Evolutionary conservation across 2,113 vertebrate species (phyloP).

Genomic region (Seriola rivoliana): DNA sequence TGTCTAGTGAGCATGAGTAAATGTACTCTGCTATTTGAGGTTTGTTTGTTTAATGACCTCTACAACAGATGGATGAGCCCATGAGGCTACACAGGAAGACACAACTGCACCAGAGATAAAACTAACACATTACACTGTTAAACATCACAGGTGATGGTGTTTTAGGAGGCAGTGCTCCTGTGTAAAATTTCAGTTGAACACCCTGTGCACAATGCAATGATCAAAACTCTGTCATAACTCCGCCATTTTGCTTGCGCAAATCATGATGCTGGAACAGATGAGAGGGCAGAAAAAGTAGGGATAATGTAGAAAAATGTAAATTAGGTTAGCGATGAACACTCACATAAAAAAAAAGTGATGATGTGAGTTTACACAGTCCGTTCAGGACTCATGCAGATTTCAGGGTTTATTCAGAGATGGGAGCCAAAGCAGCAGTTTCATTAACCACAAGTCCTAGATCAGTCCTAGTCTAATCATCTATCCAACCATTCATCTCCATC

Average conservation of each 20-base stretch:
- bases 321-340: background rate
- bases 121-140: background rate
- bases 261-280: background rate
- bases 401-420: background rate
- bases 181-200: background rate
- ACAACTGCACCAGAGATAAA: slow-evolving; percentile 2
- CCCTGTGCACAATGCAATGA: background rate
- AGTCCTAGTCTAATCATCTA: slow-evolving; percentile 1
- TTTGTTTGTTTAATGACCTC: slow-evolving; percentile 53
- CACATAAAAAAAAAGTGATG: background rate
- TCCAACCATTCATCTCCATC: background rate
- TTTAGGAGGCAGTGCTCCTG: background rate
- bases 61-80: slow-evolving; percentile 37
- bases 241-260: background rate
- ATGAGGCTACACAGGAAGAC: background rate
- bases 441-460: background rate
- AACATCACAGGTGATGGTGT: background rate
- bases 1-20: slow-evolving; percentile 27
- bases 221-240: too few species aligned
- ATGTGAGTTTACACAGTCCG: background rate
- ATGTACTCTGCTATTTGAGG: slow-evolving; percentile 30
- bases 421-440: background rate
- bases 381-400: background rate
- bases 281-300: background rate
- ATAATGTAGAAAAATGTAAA: background rate